Percentiles rank a stretch among this genome's conserved stretches.
Evolutionary conservation across 2,797 vertebrate genomes (phyloP).

Genomic region (Sus cebifrons): DNA sequence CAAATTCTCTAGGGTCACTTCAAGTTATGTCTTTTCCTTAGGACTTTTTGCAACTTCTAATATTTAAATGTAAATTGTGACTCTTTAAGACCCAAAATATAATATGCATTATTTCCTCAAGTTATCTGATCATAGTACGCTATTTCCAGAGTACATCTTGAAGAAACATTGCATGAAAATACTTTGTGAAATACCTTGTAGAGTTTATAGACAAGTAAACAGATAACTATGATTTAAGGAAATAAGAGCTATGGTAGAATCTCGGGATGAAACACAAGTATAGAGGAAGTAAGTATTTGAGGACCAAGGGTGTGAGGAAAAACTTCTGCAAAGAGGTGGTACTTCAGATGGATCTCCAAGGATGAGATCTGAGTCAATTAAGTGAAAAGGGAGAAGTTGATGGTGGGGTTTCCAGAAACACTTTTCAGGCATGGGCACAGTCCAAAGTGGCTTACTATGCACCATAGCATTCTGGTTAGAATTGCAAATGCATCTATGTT

Average conservation of each 20-base stretch:
- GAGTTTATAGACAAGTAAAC: not conserved
- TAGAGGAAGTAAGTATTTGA: not conserved
- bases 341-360: not conserved
- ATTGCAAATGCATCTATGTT: not conserved
- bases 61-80: not conserved
- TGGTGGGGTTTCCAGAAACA: not conserved
- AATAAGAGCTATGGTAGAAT: not conserved
- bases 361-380: not conserved
- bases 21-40: not conserved
- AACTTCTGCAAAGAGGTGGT: not conserved
- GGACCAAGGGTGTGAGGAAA: not conserved
- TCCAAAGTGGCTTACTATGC: not conserved
- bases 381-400: not conserved
- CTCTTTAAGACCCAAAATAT: not conserved
- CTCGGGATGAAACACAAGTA: not conserved
- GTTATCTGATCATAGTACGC: not conserved
- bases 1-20: not conserved
- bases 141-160: not conserved
- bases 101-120: not conserved
- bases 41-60: not conserved
- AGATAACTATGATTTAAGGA: not conserved
- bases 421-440: not conserved
- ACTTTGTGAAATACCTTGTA: not conserved
- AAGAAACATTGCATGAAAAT: constrained; percentile 8
- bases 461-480: not conserved